Evolutionary conservation across 2,797 vertebrate species (phyloP).

Genomic region (Stomatorhinus walkeri): DNA sequence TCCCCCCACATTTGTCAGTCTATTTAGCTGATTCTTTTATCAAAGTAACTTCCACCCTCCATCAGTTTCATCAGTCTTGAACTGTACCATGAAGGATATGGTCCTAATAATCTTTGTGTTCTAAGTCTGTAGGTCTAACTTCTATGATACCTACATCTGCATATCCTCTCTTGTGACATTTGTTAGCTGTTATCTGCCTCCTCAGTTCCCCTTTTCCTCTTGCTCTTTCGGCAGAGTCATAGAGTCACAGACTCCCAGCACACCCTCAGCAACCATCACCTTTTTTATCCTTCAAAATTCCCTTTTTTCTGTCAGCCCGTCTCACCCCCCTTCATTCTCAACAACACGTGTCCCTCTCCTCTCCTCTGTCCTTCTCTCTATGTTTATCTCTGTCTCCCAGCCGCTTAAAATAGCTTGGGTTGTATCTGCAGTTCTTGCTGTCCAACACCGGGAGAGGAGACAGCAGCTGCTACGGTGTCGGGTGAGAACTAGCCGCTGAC

Average conservation of each 20-base stretch:
- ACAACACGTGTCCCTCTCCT: neutral
- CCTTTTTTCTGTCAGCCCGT: neutral
- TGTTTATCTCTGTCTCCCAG: neutral
- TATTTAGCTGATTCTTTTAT: neutral
- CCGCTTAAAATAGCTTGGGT: constrained; percentile 46
- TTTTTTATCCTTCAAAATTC: neutral
- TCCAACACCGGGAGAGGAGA: constrained; percentile 45
- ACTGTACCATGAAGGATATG: neutral
- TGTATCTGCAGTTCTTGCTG: neutral
- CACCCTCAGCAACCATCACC: neutral
- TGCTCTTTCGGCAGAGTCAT: neutral
- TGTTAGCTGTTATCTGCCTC: neutral
- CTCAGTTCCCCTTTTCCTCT: neutral
- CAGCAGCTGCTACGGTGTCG: constrained; percentile 57
- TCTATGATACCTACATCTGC: neutral
- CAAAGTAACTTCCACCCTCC: neutral
- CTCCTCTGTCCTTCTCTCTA: neutral
- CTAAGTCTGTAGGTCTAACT: neutral
- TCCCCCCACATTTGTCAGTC: neutral
- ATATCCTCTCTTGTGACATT: neutral
- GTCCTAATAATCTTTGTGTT: neutral
- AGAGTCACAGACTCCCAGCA: neutral
- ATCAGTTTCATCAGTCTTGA: neutral
- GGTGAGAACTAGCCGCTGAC: constrained; percentile 42
- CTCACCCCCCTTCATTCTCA: neutral